Conservation (phyloP, 2,888 invertebrate genomes). For the Carpatolechia fugitivella region DNA sequence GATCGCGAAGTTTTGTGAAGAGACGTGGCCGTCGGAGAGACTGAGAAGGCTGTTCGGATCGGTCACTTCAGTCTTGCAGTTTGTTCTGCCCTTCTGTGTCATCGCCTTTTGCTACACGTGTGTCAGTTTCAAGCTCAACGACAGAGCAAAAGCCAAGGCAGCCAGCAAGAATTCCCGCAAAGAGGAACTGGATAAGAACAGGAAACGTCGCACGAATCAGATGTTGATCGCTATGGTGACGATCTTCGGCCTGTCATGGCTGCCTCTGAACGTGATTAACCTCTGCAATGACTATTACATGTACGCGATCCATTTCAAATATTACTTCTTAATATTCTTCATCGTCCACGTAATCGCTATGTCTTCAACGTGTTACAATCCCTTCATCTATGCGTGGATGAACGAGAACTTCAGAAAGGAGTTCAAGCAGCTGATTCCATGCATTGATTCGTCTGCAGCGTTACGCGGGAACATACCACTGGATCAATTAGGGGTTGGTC, state of each 20-base stretch:
- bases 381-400: slow-evolving; percentile 98
- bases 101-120: slow-evolving; percentile 96
- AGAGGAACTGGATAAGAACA: slow-evolving; percentile 93
- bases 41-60: slow-evolving; percentile 90
- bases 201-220: slow-evolving; percentile 94
- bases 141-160: slow-evolving; percentile 90
- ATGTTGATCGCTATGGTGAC: slow-evolving; percentile 99
- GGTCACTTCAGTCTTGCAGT: slow-evolving; percentile 93
- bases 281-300: slow-evolving; percentile 90
- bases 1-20: slow-evolving; percentile 85
- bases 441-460: slow-evolving; percentile 76
- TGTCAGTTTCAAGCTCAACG: slow-evolving; percentile 92
- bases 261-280: slow-evolving; percentile 94
- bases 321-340: slow-evolving; percentile 94
- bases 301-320: slow-evolving; percentile 86
- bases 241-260: slow-evolving; percentile 97
- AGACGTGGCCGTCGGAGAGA: slow-evolving; percentile 93
- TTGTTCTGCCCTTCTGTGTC: slow-evolving; percentile 94
- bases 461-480: slow-evolving; percentile 61
- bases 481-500: slow-evolving; percentile 78
- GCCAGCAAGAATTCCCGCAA: slow-evolving; percentile 91
- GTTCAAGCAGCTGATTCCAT: slow-evolving; percentile 88
- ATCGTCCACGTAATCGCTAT: slow-evolving; percentile 94
- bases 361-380: slow-evolving; percentile 98
- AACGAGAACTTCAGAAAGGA: slow-evolving; percentile 97